Evolutionary conservation across 2,113 vertebrate genomes (phyloP).

Genomic region (Otolemur garnettii): DNA sequence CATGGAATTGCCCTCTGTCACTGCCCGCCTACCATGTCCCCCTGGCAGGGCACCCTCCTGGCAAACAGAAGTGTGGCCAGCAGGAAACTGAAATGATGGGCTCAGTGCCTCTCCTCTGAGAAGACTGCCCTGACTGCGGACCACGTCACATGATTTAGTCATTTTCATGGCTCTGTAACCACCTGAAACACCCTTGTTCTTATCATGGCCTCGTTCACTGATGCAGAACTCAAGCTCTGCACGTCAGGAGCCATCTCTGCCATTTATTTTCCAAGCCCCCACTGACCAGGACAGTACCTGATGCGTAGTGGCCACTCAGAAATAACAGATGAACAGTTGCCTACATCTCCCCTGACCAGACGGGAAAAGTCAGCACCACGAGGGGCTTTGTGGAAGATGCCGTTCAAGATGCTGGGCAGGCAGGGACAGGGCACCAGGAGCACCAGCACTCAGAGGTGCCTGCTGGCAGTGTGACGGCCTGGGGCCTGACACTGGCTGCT

Average conservation of each 20-base stretch:
- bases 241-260: neutral
- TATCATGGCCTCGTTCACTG: neutral
- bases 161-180: neutral
- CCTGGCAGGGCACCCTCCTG: neutral
- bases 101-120: neutral
- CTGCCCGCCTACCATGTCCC: neutral
- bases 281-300: neutral
- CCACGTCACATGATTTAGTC: neutral
- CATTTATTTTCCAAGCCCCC: too few species aligned
- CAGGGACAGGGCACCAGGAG: neutral
- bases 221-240: neutral
- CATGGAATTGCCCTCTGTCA: neutral
- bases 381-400: neutral
- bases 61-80: too few species aligned
- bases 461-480: neutral
- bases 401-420: neutral
- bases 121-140: neutral
- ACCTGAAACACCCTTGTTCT: neutral
- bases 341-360: too few species aligned
- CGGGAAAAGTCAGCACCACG: too few species aligned
- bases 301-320: neutral
- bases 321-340: neutral
- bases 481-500: neutral
- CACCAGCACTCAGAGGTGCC: fast-evolving
- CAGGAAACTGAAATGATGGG: neutral